These are phyloP conservation scores for Ooceraea biroi DNA, from an alignment of 1,140 invertebrate genomes.

Conservation along the genomic window DNA sequence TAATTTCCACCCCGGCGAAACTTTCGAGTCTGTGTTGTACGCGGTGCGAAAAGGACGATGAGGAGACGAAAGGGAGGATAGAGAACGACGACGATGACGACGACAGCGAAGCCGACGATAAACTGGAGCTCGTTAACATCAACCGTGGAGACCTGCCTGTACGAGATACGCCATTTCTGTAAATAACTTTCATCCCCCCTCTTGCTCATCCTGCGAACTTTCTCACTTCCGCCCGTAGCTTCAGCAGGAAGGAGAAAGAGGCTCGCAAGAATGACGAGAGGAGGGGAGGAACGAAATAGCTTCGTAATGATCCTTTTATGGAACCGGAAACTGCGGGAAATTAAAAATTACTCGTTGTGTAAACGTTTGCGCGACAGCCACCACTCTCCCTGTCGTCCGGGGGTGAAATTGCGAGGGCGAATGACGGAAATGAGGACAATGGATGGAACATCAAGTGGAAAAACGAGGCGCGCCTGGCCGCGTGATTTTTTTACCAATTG, in stretches of 20 bases:
- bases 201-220: background rate
- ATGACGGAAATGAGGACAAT: background rate
- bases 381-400: too few species aligned
- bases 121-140: conserved; percentile 73
- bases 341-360: conserved; percentile 67
- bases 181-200: conserved; percentile 57
- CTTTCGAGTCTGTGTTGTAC: conserved; percentile 33
- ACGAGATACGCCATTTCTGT: conserved; percentile 67
- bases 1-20: conserved; percentile 64
- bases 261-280: conserved; percentile 29
- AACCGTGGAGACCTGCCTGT: conserved; percentile 61
- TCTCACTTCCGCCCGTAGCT: conserved; percentile 27
- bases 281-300: background rate
- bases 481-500: background rate
- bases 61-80: conserved; percentile 21
- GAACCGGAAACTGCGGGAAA: conserved; percentile 1
- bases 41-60: conserved; percentile 51
- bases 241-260: conserved; percentile 30
- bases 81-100: conserved; percentile 49
- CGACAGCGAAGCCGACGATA: conserved; percentile 67
- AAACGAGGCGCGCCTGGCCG: background rate
- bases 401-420: background rate
- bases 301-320: conserved; percentile 47
- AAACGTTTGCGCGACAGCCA: conserved; percentile 4
- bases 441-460: too few species aligned